phyloP scores from a whole-genome alignment of 1,140 invertebrate species.

The Rhyzopertha dominica region DNA sequence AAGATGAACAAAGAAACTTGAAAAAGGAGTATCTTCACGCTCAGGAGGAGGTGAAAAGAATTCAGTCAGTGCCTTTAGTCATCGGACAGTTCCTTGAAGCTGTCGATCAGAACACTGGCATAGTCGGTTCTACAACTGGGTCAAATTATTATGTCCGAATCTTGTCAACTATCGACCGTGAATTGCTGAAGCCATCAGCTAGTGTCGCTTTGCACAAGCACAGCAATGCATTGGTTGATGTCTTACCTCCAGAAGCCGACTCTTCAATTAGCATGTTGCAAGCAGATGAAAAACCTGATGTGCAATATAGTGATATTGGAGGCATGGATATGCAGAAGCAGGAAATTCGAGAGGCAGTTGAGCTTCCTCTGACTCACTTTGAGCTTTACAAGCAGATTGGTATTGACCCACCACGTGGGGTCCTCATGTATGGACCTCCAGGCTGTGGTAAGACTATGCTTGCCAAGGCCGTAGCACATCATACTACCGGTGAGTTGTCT shows the following conservation, averaged over 20 bases:
- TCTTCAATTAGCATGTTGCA: conserved; percentile 94
- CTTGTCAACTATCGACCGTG: conserved; percentile 81
- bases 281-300: conserved; percentile 98
- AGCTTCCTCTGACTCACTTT: conserved; percentile 96
- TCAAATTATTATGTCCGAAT: conserved; percentile 93
- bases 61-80: conserved; percentile 88
- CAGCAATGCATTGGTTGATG: conserved; percentile 89
- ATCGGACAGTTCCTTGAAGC: conserved; percentile 93
- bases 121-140: conserved; percentile 64
- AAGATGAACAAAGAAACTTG: conserved; percentile 88
- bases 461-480: conserved; percentile 97
- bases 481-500: conserved; percentile 74
- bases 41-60: conserved; percentile 89
- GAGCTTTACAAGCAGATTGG: conserved; percentile 99
- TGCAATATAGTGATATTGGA: conserved; percentile 95
- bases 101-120: conserved; percentile 90
- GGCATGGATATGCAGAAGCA: conserved; percentile 99
- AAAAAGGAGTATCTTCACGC: conserved; percentile 92
- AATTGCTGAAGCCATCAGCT: conserved; percentile 82
- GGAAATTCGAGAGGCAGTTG: conserved; percentile 98
- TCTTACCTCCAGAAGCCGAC: conserved; percentile 87
- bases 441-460: conserved; percentile 98
- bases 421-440: conserved; percentile 97
- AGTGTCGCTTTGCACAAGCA: conserved; percentile 91
- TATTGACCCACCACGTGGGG: conserved; percentile 94